These are phyloP conservation scores for Platysteira castanea DNA, from an alignment of 2,113 vertebrate species.

Conservation along the genomic window DNA sequence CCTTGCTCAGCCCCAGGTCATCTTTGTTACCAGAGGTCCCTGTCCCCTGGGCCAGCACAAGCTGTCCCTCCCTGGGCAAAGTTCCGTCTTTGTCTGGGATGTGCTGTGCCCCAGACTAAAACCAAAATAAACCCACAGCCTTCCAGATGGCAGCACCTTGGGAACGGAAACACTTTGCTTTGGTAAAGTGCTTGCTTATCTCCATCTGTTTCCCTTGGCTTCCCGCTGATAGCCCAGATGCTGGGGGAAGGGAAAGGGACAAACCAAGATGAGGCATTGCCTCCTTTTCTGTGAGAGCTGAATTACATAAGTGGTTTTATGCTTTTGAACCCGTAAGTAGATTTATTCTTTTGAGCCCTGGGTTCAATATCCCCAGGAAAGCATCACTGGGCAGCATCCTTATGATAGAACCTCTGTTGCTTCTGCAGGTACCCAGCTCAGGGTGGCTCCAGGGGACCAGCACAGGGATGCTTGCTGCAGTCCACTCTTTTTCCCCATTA, in stretches of 20 bases:
- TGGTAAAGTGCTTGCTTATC: not conserved
- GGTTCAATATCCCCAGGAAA: not conserved
- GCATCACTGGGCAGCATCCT: not conserved
- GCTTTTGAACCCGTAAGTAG: not conserved
- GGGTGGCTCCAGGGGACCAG: not conserved
- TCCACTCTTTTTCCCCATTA: not conserved
- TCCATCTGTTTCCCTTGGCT: slow-evolving; percentile 45
- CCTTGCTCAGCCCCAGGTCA: not conserved
- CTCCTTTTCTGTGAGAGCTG: not conserved
- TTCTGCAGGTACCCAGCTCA: not conserved
- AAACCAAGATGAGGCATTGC: not conserved
- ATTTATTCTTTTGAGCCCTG: not conserved
- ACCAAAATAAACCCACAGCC: not conserved
- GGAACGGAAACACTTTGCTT: slow-evolving; percentile 38
- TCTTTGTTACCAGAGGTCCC: not conserved
- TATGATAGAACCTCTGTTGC: not conserved
- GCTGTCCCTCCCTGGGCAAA: not conserved
- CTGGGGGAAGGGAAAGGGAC: not conserved
- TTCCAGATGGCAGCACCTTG: slow-evolving; percentile 9
- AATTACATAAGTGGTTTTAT: not conserved
- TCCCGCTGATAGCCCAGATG: not conserved
- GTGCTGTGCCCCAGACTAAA: not conserved
- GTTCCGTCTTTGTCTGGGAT: not conserved
- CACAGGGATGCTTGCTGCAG: not conserved
- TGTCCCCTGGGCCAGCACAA: not conserved